phyloP scores from a whole-genome alignment of 2,888 invertebrate genomes.

The Leptinotarsa tumamoca region DNA sequence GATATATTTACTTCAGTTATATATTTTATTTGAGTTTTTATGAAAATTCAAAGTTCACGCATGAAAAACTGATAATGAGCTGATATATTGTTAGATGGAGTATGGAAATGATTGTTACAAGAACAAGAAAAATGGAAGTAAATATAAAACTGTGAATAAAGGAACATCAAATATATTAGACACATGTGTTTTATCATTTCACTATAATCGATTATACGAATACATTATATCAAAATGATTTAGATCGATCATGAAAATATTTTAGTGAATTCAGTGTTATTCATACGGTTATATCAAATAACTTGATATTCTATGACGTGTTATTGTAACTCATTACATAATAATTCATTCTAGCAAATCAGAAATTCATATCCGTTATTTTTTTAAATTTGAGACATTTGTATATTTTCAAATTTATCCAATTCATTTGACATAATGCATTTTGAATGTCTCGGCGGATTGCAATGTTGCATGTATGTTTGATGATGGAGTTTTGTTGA shows the following conservation, averaged over 20 bases:
- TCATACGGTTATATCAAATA: no score
- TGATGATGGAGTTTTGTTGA: constrained; percentile 2
- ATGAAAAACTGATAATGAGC: not conserved
- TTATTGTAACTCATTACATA: no score
- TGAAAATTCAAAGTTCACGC: no score
- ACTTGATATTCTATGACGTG: no score
- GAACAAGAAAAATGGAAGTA: constrained; percentile 4
- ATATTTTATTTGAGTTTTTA: not conserved
- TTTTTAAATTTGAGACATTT: not conserved
- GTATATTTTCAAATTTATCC: no score
- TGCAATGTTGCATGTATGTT: constrained; percentile 7
- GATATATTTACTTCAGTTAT: constrained; percentile 11
- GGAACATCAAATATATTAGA: constrained; percentile 16
- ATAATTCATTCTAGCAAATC: no score
- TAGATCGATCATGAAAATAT: not conserved
- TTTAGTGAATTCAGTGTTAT: no score
- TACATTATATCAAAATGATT: not conserved
- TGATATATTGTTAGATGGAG: constrained; percentile 11
- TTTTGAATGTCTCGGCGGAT: not conserved
- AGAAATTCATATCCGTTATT: no score
- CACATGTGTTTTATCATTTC: not conserved
- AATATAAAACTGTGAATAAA: constrained; percentile 17
- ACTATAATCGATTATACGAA: no score
- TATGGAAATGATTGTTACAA: constrained; percentile 10
- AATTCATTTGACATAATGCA: not conserved